Conservation (phyloP, 1,140 invertebrate species). For the Popillia japonica region DNA sequence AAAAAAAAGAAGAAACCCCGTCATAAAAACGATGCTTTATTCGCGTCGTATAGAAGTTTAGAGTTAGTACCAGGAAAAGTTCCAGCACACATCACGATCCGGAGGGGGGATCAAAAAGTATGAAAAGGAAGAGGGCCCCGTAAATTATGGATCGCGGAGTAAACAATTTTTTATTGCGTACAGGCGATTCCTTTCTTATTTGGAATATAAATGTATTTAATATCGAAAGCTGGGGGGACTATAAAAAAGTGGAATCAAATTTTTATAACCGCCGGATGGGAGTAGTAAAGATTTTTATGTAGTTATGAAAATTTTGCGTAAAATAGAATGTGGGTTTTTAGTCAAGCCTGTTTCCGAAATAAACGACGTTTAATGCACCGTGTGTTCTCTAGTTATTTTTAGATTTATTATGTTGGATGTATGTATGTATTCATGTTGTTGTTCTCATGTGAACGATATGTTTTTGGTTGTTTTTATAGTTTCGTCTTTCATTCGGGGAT, state of each 20-base stretch:
- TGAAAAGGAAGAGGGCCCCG: neutral
- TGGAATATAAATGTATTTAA: slow-evolving; percentile 28
- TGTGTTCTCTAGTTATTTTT: neutral
- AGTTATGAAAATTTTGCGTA: neutral
- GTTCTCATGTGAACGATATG: neutral
- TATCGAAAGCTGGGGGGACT: neutral
- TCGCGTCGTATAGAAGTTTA: neutral
- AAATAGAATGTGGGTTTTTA: neutral
- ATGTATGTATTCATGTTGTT: neutral
- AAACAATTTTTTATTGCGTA: slow-evolving; percentile 31
- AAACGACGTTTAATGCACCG: neutral
- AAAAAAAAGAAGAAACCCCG: no score
- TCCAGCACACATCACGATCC: neutral
- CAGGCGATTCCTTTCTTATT: neutral
- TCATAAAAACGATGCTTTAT: neutral
- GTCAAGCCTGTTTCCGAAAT: neutral
- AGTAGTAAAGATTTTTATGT: slow-evolving; percentile 11
- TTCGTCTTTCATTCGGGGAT: neutral
- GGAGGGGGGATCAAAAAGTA: neutral
- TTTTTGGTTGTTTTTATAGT: neutral
- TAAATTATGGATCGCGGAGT: slow-evolving; percentile 22
- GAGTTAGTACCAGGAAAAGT: neutral
- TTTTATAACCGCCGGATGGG: slow-evolving; percentile 20
- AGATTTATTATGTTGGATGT: no score
- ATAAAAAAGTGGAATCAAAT: slow-evolving; percentile 24